Evolutionary conservation across 1,140 invertebrate species (phyloP).

Genomic region (Cyclina sinensis): DNA sequence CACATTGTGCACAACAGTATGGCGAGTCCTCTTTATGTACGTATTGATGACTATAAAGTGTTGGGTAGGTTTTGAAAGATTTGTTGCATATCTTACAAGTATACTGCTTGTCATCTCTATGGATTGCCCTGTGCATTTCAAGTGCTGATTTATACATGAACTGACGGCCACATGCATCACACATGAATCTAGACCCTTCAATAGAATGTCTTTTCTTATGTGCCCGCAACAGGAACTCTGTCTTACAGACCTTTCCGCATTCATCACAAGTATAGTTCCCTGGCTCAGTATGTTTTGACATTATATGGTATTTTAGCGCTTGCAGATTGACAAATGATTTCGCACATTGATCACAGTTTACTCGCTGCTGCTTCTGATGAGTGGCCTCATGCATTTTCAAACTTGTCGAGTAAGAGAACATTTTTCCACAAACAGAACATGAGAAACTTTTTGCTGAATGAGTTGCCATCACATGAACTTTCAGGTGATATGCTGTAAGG

Average conservation of each 20-base stretch:
- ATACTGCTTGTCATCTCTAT: slow-evolving; percentile 77
- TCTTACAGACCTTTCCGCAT: slow-evolving; percentile 82
- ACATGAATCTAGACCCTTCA: slow-evolving; percentile 80
- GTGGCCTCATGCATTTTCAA: slow-evolving; percentile 93
- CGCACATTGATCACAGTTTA: slow-evolving; percentile 92
- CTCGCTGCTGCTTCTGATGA: slow-evolving; percentile 94
- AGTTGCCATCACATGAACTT: slow-evolving; percentile 79
- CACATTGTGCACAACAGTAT: slow-evolving; percentile 88
- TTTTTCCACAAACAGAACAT: slow-evolving; percentile 88
- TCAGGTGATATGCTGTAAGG: slow-evolving; percentile 81
- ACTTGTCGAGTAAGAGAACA: slow-evolving; percentile 96
- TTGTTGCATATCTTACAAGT: slow-evolving; percentile 80
- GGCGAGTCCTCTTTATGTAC: slow-evolving; percentile 87
- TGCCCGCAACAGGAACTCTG: slow-evolving; percentile 76
- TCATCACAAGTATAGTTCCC: slow-evolving; percentile 77
- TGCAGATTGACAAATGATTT: slow-evolving; percentile 95
- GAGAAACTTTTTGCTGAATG: slow-evolving; percentile 76
- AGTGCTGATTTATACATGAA: slow-evolving; percentile 84
- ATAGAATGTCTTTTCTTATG: slow-evolving; percentile 81
- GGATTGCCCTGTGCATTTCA: slow-evolving; percentile 78
- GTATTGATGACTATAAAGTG: slow-evolving; percentile 87
- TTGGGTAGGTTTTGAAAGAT: slow-evolving; percentile 82
- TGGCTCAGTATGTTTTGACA: slow-evolving; percentile 84
- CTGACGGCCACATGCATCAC: slow-evolving; percentile 83
- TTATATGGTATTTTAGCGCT: slow-evolving; percentile 91